Evolutionary conservation across 2,113 vertebrate genomes (phyloP).

Genomic region (Heterocephalus glaber): DNA sequence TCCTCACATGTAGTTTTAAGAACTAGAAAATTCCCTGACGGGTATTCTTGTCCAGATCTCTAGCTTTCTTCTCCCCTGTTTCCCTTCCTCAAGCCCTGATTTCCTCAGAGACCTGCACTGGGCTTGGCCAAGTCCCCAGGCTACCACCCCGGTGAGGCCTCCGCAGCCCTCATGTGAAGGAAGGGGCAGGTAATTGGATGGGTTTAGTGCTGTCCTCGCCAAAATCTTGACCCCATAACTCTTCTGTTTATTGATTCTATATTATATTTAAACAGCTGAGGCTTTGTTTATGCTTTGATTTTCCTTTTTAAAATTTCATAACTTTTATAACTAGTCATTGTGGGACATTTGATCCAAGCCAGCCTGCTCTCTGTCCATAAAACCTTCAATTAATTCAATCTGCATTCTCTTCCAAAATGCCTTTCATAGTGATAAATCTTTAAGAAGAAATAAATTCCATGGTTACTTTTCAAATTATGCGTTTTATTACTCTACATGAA

Average conservation of each 20-base stretch:
- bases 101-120: neutral
- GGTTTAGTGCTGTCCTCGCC: neutral
- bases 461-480: slow-evolving; percentile 9
- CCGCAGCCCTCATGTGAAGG: neutral
- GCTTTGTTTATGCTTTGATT: neutral
- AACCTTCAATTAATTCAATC: slow-evolving; percentile 30
- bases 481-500: neutral
- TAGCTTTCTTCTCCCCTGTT: neutral
- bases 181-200: neutral
- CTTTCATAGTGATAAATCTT: slow-evolving; percentile 1
- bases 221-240: neutral
- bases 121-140: neutral
- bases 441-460: slow-evolving; percentile 4
- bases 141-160: neutral
- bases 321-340: neutral
- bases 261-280: neutral
- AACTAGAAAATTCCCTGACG: neutral
- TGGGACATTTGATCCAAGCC: neutral
- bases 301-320: neutral
- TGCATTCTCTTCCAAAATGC: neutral
- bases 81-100: neutral
- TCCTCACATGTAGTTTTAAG: neutral
- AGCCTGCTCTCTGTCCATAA: neutral
- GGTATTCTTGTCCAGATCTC: neutral
- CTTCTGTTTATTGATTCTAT: neutral